phyloP scores from a whole-genome alignment of 2,797 vertebrate species.

The Buceros bicornis region DNA sequence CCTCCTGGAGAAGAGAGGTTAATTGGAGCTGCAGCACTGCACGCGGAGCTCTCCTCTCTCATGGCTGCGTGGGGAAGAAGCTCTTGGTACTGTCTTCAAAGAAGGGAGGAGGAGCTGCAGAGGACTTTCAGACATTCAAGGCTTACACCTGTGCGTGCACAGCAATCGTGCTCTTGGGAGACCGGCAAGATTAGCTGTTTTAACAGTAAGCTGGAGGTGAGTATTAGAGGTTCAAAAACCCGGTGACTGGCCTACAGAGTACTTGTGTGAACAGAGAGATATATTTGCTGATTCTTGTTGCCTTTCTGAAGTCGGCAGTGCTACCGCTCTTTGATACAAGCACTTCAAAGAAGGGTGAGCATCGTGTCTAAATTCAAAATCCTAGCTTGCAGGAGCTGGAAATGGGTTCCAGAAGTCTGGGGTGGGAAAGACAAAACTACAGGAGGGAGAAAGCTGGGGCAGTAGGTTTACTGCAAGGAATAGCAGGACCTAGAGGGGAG shows the following conservation, averaged over 20 bases:
- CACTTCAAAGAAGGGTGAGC: neutral
- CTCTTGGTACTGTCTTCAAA: neutral
- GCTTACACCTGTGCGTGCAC: rapidly evolving
- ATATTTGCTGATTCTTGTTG: neutral
- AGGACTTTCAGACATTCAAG: neutral
- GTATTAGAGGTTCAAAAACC: neutral
- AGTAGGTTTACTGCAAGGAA: neutral
- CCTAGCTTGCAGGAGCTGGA: neutral
- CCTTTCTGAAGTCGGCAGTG: neutral
- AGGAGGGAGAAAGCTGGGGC: neutral
- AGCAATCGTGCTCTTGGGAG: neutral
- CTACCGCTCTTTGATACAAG: neutral
- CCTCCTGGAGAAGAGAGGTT: neutral
- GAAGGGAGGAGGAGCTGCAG: neutral
- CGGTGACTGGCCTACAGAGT: neutral
- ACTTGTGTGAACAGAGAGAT: neutral
- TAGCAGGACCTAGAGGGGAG: neutral
- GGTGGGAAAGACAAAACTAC: neutral
- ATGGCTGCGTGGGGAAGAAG: neutral
- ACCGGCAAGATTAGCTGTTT: neutral
- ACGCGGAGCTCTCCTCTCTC: neutral
- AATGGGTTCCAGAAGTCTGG: neutral
- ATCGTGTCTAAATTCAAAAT: neutral
- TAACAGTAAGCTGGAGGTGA: neutral
- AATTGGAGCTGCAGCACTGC: neutral